These are phyloP conservation scores for Cataglyphis hispanica DNA, from an alignment of 1,140 invertebrate genomes.

Conservation along the genomic window DNA sequence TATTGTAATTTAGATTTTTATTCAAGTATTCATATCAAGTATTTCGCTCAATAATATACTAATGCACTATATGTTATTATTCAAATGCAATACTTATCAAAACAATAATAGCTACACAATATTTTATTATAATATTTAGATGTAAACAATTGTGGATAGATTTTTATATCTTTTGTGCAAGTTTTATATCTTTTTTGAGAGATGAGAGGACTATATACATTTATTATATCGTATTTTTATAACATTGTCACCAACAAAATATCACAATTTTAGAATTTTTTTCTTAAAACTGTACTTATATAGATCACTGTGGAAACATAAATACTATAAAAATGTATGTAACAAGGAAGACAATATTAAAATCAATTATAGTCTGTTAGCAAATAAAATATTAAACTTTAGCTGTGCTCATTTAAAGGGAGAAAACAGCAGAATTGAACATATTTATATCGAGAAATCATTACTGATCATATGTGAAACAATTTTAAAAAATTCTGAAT, in stretches of 20 bases:
- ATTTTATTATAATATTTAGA: too few species aligned
- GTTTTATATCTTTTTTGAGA: slow-evolving; percentile 25
- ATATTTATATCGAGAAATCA: background rate
- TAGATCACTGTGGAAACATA: slow-evolving; percentile 22
- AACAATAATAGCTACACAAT: background rate
- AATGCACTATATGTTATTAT: background rate
- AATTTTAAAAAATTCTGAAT: background rate
- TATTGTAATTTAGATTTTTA: slow-evolving; percentile 2
- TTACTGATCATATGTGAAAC: background rate
- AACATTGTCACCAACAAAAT: background rate
- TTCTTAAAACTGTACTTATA: slow-evolving; percentile 66
- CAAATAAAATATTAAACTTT: background rate
- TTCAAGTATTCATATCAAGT: background rate
- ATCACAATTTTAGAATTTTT: slow-evolving; percentile 22
- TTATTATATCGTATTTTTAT: background rate
- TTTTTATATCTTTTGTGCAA: too few species aligned
- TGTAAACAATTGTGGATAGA: slow-evolving; percentile 28
- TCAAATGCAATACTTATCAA: background rate
- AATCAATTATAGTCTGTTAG: slow-evolving; percentile 13
- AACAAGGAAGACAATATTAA: background rate
- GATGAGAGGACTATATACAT: background rate
- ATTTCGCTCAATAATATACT: slow-evolving; percentile 37
- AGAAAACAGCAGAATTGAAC: background rate
- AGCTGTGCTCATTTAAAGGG: background rate
- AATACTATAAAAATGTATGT: background rate